A percentile compares a stretch with the other conserved stretches of the same genome.
Evolutionary conservation across 2,888 invertebrate species (phyloP).

Genomic region (Falcaria lacertinaria): DNA sequence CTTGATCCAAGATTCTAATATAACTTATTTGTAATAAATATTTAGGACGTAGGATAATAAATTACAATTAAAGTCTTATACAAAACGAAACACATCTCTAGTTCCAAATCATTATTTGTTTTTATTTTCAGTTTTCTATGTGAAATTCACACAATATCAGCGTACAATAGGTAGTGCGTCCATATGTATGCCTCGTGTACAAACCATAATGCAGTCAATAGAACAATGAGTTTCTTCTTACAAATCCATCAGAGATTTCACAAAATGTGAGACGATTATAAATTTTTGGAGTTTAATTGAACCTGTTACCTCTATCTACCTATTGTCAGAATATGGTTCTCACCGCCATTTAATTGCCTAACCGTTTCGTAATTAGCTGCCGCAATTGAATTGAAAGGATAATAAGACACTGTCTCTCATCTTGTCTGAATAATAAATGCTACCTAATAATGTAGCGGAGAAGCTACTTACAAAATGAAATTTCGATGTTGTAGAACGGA

Average conservation of each 20-base stretch:
- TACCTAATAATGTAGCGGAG: constrained; percentile 43
- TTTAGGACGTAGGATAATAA: no score
- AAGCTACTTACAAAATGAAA: constrained; percentile 38
- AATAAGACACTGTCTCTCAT: constrained; percentile 53
- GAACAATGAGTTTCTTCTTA: constrained; percentile 36
- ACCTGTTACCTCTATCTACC: constrained; percentile 43
- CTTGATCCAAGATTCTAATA: no score
- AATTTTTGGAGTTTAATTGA: constrained; percentile 45
- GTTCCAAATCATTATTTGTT: background rate
- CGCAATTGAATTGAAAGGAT: constrained; percentile 65
- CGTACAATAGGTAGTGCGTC: background rate
- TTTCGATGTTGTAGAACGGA: constrained; percentile 32
- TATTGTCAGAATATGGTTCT: constrained; percentile 72
- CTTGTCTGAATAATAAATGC: constrained; percentile 53
- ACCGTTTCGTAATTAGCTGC: constrained; percentile 66
- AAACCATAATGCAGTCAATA: constrained; percentile 15
- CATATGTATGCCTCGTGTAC: constrained; percentile 4
- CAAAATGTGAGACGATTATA: constrained; percentile 39
- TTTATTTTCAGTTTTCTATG: background rate
- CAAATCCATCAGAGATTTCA: constrained; percentile 35
- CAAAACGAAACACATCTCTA: no score
- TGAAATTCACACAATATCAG: constrained; percentile 1
- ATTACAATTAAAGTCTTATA: no score
- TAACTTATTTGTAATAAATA: no score
- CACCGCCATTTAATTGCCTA: constrained; percentile 69